phyloP scores from a whole-genome alignment of 2,888 invertebrate genomes.

The Phymatocera aterrima region DNA sequence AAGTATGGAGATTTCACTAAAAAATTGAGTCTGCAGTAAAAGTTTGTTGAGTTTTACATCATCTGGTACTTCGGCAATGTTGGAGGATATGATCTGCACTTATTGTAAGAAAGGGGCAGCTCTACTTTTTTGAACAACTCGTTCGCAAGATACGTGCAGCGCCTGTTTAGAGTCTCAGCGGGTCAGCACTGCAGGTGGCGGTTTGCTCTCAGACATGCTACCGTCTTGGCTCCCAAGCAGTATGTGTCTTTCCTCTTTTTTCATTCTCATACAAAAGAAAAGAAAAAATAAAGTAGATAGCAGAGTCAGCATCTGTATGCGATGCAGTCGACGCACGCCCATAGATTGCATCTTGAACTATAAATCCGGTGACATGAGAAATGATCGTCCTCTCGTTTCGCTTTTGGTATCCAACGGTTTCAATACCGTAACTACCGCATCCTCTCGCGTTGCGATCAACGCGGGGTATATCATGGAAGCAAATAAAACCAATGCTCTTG shows the following conservation, averaged over 20 bases:
- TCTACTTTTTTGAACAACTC: constrained; percentile 31
- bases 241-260: not conserved
- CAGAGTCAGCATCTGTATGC: constrained; percentile 25
- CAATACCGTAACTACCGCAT: constrained; percentile 1
- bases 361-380: constrained; percentile 38
- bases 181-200: constrained; percentile 11
- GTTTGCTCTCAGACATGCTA: constrained; percentile 12
- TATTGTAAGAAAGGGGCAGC: constrained; percentile 21
- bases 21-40: not conserved
- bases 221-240: not conserved
- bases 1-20: not conserved
- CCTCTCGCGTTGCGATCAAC: not conserved
- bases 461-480: not conserved
- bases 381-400: constrained; percentile 42
- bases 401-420: constrained; percentile 38
- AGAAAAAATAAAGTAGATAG: not conserved
- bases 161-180: constrained; percentile 16
- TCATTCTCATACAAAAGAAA: not conserved
- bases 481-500: not conserved
- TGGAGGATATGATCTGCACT: not conserved
- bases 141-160: constrained; percentile 17
- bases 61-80: not conserved
- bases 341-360: constrained; percentile 41
- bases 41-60: not conserved
- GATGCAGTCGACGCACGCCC: constrained; percentile 40